Percentiles rank a stretch among this genome's conserved stretches.
Conservation (phyloP, 2,113 vertebrate genomes). For the Ciconia maguari region DNA sequence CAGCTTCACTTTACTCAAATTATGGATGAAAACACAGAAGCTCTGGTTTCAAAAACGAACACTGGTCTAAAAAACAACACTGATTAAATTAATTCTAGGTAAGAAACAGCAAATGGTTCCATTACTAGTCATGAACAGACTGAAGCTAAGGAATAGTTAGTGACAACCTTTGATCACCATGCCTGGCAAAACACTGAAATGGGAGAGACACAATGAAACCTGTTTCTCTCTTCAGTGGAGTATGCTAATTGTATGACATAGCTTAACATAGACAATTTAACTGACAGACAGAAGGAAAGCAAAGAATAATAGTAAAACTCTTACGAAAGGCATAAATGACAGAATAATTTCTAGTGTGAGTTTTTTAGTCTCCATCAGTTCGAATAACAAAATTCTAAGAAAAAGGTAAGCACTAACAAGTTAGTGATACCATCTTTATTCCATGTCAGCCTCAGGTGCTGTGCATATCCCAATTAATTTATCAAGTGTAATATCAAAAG, state of each 20-base stretch:
- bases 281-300: background rate
- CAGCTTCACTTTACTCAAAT: background rate
- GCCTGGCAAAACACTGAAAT: background rate
- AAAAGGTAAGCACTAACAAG: background rate
- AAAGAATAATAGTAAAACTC: background rate
- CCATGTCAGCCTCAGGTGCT: background rate
- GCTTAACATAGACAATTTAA: background rate
- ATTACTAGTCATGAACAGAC: background rate
- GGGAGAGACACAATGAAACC: background rate
- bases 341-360: background rate
- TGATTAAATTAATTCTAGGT: background rate
- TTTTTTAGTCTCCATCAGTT: background rate
- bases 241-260: background rate
- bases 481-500: background rate
- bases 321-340: background rate
- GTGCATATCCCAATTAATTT: background rate
- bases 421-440: background rate
- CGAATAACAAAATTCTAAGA: background rate
- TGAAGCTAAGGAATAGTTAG: background rate
- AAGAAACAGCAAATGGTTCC: background rate
- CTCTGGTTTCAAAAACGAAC: background rate
- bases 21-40: background rate
- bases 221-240: background rate
- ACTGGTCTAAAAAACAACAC: background rate
- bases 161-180: background rate